Conservation (phyloP, 2,113 vertebrate species). For the Tragelaphus buxtoni region DNA sequence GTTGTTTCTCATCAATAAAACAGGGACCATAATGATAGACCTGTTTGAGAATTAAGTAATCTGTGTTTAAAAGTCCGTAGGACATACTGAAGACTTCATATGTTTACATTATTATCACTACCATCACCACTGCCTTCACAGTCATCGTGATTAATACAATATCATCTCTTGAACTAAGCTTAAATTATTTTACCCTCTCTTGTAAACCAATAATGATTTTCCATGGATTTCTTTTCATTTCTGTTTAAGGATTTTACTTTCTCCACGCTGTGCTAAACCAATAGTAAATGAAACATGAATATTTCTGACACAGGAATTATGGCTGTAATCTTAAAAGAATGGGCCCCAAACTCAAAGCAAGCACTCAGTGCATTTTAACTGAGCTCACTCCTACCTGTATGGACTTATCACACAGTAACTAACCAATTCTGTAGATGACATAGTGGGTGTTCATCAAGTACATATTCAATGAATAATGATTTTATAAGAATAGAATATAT, state of each 20-base stretch:
- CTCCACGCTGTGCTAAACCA: not conserved
- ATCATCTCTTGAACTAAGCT: too few species aligned
- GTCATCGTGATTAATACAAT: not conserved
- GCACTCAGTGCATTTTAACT: not conserved
- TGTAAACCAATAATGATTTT: not conserved
- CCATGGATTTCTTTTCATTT: not conserved
- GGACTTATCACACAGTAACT: not conserved
- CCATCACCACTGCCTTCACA: not conserved
- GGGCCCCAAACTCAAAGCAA: not conserved
- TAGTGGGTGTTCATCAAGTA: not conserved
- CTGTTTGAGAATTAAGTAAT: not conserved
- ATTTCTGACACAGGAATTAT: not conserved
- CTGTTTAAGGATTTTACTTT: not conserved
- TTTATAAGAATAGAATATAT: not conserved
- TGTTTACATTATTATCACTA: not conserved
- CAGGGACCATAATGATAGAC: not conserved
- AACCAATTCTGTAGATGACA: not conserved
- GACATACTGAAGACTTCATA: not conserved
- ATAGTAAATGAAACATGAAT: not conserved
- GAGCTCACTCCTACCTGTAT: accelerated
- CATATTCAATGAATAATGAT: not conserved
- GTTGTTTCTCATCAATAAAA: not conserved
- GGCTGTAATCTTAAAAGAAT: not conserved
- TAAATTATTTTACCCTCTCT: not conserved
- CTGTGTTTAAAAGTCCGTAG: not conserved